Percentiles rank a stretch among this genome's conserved stretches.
Evolutionary conservation across 2,888 invertebrate species (phyloP).

Genomic region (Blastobasis adustella): DNA sequence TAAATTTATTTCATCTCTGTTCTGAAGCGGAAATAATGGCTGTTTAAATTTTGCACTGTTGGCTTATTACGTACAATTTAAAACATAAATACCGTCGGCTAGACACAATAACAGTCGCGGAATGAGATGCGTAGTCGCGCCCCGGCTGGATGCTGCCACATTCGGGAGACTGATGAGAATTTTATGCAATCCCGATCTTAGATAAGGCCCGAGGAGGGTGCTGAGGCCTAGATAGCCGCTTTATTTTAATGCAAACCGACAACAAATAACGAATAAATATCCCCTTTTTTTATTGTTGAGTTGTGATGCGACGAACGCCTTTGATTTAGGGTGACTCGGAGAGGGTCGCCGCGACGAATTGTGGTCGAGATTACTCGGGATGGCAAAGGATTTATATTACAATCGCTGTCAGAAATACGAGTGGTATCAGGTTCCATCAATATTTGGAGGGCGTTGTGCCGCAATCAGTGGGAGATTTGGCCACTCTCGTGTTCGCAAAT

Average conservation of each 20-base stretch:
- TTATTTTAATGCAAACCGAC: conserved; percentile 72
- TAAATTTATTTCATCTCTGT: neutral
- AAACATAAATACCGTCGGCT: conserved; percentile 27
- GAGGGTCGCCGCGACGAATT: conserved; percentile 60
- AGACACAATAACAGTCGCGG: conserved; percentile 28
- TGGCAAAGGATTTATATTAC: conserved; percentile 57
- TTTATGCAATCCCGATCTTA: conserved; percentile 70
- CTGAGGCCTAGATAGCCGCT: conserved; percentile 63
- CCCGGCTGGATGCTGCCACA: conserved; percentile 50
- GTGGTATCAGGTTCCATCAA: conserved; percentile 55
- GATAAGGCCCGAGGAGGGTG: conserved; percentile 62
- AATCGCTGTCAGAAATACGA: conserved; percentile 44
- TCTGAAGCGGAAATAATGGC: neutral
- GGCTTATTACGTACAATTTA: conserved; percentile 12
- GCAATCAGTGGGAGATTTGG: no score
- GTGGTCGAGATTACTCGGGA: conserved; percentile 61
- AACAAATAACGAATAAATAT: conserved; percentile 73
- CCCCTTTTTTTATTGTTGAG: conserved; percentile 59
- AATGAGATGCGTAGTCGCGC: conserved; percentile 56
- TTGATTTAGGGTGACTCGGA: conserved; percentile 62
- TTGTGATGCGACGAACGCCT: conserved; percentile 56
- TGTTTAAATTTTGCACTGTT: conserved; percentile 4
- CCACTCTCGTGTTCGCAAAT: no score
- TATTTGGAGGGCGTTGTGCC: conserved; percentile 33
- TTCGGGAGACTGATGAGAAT: conserved; percentile 59